These are phyloP conservation scores for Galleria mellonella DNA, from an alignment of 1,140 invertebrate genomes.

Conservation along the genomic window DNA sequence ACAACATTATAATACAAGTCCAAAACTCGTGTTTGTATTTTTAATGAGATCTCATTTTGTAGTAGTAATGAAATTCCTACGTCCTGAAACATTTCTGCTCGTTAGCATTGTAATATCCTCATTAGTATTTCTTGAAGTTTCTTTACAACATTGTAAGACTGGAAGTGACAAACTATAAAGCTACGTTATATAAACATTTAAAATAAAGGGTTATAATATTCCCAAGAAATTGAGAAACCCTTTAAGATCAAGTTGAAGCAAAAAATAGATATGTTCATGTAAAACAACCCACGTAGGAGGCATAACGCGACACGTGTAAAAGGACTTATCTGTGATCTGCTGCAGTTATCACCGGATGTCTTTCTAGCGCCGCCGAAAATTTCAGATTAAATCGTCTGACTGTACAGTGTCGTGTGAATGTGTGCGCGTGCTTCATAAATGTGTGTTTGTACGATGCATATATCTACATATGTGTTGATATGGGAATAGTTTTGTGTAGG, in stretches of 20 bases:
- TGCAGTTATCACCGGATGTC: conserved; percentile 44
- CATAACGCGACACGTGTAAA: conserved; percentile 49
- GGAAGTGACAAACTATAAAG: neutral
- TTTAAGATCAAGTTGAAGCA: conserved; percentile 14
- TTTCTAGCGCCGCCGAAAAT: conserved; percentile 50
- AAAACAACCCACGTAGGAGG: conserved; percentile 33
- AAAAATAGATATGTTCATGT: conserved; percentile 16
- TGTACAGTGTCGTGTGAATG: conserved; percentile 28
- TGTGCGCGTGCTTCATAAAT: conserved; percentile 8
- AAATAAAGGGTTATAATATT: conserved; percentile 3
- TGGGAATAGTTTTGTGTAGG: conserved; percentile 1
- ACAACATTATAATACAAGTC: conserved; percentile 1
- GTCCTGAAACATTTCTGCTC: neutral
- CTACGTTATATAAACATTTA: neutral
- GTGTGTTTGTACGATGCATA: conserved; percentile 1
- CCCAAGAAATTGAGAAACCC: conserved; percentile 11
- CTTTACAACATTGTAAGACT: neutral
- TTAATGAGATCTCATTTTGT: conserved; percentile 1
- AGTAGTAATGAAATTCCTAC: neutral
- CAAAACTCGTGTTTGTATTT: neutral
- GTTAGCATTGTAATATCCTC: conserved; percentile 1
- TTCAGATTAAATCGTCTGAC: conserved; percentile 39
- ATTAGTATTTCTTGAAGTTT: neutral
- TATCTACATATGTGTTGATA: conserved; percentile 3
- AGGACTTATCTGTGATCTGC: conserved; percentile 40